Evolutionary conservation across 2,888 invertebrate genomes (phyloP), one percentile per base, ranked within the genome.

Genomic region (Pandemis heparana): DNA sequence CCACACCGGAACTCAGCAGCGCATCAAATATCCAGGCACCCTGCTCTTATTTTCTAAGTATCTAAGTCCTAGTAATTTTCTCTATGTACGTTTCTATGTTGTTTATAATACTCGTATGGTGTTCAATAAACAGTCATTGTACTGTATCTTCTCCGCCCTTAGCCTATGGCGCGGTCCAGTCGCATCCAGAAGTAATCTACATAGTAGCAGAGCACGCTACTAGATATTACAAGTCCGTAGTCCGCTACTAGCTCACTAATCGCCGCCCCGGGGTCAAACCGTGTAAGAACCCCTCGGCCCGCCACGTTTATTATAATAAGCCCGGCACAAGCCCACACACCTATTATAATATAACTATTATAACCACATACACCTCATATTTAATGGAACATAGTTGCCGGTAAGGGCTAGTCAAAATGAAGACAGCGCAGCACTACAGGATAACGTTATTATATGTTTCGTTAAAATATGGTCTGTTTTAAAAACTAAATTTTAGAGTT

Each of bases 251-350:
- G 89, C 87, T 79, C 80, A 83, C 93, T 93, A 93, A 94, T 94
- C 92, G 92, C 86, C 86, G 89, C 89, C 91, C 80, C 79, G 87
- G 83, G 94, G 94, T 94, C 94, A 93, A 81, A 82, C 87, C 92
- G 89, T 94, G 94, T 94, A 89, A 85, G 82, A 86, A 85, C 87
- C 85, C 83, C 83, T 78, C 86, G 85, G 85, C 86, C 85, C 87
- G 82, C 92, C 92, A 90, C 91, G 92, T 91, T 93, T 93, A 94
- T 93, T 93, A 91, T 92, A 93, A 93, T 92, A 92, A 91, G 91
- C 67, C 48, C 66, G 56, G 62, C 59, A 48, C 63, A 74, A 60
- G 62, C 62, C 62, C 62, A 62, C 62, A 38, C 46, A 41, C 48
- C 88, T 82, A 90, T 92, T 91, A 91, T 89, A 89, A 87, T 84